A percentile compares a stretch with the other conserved stretches of the same genome.
These are phyloP conservation scores for Bungarus multicinctus DNA, from an alignment of 2,113 vertebrate species.

Conservation along the genomic window DNA sequence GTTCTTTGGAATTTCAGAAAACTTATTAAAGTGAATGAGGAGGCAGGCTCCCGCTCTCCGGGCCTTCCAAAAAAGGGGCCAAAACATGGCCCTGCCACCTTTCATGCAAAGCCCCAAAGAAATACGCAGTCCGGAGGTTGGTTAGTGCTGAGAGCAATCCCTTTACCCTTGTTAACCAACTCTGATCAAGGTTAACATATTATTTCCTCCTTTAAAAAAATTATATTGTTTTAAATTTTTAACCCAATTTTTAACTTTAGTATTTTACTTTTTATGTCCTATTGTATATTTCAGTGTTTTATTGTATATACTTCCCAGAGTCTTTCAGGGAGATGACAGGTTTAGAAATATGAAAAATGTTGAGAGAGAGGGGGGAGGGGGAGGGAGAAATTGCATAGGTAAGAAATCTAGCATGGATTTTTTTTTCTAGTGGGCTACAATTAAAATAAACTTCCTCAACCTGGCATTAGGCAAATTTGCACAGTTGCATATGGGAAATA, in stretches of 20 bases:
- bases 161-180: neutral
- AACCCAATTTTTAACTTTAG: neutral
- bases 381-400: neutral
- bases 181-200: neutral
- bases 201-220: neutral
- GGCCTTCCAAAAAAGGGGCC: neutral
- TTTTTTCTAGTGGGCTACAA: neutral
- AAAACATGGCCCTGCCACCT: neutral
- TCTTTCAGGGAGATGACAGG: neutral
- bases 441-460: neutral
- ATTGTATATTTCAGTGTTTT: neutral
- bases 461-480: neutral
- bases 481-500: neutral
- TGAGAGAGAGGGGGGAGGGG: fast-evolving
- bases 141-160: neutral
- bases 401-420: neutral
- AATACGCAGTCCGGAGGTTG: neutral
- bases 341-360: neutral
- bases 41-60: neutral
- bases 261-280: neutral
- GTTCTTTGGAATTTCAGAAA: neutral
- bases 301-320: neutral
- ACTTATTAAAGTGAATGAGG: neutral
- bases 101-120: neutral
- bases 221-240: neutral